Base-by-base conservation (phyloP, 2,888 invertebrate species). In the Tenodera sinensis region DNA sequence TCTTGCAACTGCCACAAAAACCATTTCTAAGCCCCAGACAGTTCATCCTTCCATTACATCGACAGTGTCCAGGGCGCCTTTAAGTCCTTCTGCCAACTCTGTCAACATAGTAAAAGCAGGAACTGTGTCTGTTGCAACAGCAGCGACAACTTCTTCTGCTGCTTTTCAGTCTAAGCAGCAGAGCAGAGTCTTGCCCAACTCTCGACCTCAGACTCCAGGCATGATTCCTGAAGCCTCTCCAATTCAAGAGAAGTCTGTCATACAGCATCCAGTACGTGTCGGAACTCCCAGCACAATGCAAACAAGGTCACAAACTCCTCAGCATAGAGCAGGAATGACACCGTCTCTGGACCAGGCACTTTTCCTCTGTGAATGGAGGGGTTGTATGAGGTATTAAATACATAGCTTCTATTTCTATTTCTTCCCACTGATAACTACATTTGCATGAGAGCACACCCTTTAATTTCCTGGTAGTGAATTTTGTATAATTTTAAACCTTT, bases 361-460 rank as follows among this genome's bases (percentile, higher is more conserved):
- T 90, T 92, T 92, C 90, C 90, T 98, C 88, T 99, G 99, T 93
- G 99, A 99, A 93, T 99, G 99, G 99, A 95, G 97, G 89, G 98
- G 98, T 30, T 99, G 99, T 93, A 96, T 94, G 92, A 94, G 94
- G 95, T 94, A 92, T 93, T 20, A 20, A 71, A 25, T 3, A 71
- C 0, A 4, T 71, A 42, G 42, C 12, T 42, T 42, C 9, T 42
- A 12, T 12, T 34, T 34, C 34, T 12, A 42, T 42, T 42, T 34
- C 30, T 4, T 34, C 34, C 34, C 4, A 34, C 6, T 42, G 42
- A 12, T 42, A 42, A 34, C 8, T 42, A 6, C 42, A 42, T 42
- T 42, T 42, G 42, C 34, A 34, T 7, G 30, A 30, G 30, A 4
- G 30, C 4, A 30, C 30, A 30, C 30, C 30, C 30, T 83, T 82